These are phyloP conservation scores for Meles meles DNA, from an alignment of 2,113 vertebrate species.

Conservation along the genomic window DNA sequence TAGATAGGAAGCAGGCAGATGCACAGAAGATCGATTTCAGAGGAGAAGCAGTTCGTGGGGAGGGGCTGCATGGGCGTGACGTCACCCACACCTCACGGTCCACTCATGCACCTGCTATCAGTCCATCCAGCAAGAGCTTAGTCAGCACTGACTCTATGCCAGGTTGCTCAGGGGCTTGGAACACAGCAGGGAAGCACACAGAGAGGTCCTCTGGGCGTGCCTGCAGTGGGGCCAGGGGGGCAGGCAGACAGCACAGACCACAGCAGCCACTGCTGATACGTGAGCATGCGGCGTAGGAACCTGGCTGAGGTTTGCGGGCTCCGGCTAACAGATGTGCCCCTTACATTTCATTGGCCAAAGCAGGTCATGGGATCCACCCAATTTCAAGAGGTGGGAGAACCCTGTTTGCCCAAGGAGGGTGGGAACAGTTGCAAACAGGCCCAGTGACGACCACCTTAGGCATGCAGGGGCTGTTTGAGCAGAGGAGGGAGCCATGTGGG, in stretches of 20 bases:
- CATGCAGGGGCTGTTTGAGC: fast-evolving
- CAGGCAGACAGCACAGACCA: neutral
- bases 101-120: fast-evolving
- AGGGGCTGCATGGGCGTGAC: fast-evolving
- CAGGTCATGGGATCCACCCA: fast-evolving
- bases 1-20: slow-evolving; percentile 63
- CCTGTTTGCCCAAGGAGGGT: neutral
- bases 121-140: fast-evolving
- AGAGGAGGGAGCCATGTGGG: neutral
- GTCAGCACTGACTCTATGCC: neutral
- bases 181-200: too few relatives aligned
- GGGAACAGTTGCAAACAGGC: neutral
- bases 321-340: fast-evolving
- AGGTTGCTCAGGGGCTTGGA: neutral
- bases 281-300: fast-evolving
- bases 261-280: neutral
- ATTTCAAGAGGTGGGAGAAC: neutral
- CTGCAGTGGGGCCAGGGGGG: neutral
- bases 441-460: neutral
- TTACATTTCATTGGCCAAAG: neutral
- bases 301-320: fast-evolving
- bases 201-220: neutral
- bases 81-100: fast-evolving
- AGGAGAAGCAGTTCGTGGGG: fast-evolving
- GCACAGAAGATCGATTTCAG: neutral